phyloP scores from a whole-genome alignment of 2,113 vertebrate genomes.

The Dromaius novaehollandiae region DNA sequence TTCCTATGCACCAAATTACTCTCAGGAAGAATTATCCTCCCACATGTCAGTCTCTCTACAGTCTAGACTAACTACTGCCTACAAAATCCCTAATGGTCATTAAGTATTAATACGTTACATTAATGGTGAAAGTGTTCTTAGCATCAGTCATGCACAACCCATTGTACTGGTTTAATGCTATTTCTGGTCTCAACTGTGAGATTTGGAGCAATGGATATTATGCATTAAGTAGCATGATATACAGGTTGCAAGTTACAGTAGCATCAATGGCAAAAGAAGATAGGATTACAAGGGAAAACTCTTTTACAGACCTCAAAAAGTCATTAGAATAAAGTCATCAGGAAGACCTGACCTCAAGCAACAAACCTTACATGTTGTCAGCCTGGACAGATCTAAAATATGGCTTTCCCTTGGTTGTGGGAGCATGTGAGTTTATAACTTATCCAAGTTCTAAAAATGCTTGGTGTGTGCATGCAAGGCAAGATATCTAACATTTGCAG shows the following conservation, averaged over 20 bases:
- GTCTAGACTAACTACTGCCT: neutral
- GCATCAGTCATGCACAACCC: neutral
- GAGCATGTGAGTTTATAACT: no score
- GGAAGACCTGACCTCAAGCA: neutral
- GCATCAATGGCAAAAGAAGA: neutral
- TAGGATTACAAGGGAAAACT: neutral
- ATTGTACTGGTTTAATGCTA: neutral
- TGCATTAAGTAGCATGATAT: neutral
- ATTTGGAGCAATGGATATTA: neutral
- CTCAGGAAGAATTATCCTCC: neutral
- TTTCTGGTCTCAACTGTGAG: neutral
- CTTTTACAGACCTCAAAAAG: neutral
- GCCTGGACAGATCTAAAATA: neutral
- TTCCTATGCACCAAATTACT: neutral
- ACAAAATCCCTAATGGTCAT: neutral
- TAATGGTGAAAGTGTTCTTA: neutral
- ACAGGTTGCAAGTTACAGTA: fast-evolving
- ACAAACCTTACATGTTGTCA: neutral
- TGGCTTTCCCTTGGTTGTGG: neutral
- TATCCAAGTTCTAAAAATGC: neutral
- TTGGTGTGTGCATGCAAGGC: neutral
- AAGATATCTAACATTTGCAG: neutral
- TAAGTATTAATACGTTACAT: neutral
- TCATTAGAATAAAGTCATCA: neutral
- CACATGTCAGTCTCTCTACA: neutral